Conservation (phyloP, 2,888 invertebrate species). For the Lasioglossum malachurum region DNA sequence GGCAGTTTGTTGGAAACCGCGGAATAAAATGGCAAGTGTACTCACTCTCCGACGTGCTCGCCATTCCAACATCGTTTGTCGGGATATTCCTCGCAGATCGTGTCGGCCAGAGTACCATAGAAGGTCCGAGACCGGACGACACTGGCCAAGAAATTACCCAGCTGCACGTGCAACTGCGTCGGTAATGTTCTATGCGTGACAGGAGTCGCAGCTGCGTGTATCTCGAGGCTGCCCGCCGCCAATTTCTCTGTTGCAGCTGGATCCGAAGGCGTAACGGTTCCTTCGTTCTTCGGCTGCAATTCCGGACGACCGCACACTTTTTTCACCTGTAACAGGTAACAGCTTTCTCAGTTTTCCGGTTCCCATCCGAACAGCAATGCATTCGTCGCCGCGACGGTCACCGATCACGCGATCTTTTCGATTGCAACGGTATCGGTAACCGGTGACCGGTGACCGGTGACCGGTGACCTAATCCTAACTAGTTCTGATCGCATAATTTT, state of each 20-base stretch:
- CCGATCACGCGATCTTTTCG: too few relatives aligned
- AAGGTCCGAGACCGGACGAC: conserved; percentile 90
- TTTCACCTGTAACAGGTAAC: conserved; percentile 78
- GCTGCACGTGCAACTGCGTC: conserved; percentile 83
- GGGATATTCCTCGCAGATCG: conserved; percentile 91
- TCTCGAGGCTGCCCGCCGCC: conserved; percentile 46
- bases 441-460: too few relatives aligned
- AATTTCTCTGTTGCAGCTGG: conserved; percentile 62
- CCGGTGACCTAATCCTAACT: too few relatives aligned
- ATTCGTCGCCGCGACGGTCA: neutral
- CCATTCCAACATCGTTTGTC: conserved; percentile 93
- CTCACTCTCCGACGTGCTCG: conserved; percentile 91
- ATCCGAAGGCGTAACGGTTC: conserved; percentile 44
- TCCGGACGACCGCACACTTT: conserved; percentile 81
- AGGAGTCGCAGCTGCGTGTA: conserved; percentile 64
- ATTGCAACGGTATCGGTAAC: too few relatives aligned
- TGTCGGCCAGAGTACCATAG: conserved; percentile 93
- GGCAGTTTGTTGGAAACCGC: conserved; percentile 3
- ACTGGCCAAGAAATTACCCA: conserved; percentile 84
- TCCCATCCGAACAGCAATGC: rapidly evolving
- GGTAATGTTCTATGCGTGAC: conserved; percentile 61
- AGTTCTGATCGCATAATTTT: too few relatives aligned
- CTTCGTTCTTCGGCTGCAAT: conserved; percentile 67
- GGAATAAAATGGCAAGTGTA: conserved; percentile 73
- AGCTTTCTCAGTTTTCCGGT: neutral